Base-by-base conservation (phyloP, 2,888 invertebrate species). In the Chaetogeoica ovagalla region DNA sequence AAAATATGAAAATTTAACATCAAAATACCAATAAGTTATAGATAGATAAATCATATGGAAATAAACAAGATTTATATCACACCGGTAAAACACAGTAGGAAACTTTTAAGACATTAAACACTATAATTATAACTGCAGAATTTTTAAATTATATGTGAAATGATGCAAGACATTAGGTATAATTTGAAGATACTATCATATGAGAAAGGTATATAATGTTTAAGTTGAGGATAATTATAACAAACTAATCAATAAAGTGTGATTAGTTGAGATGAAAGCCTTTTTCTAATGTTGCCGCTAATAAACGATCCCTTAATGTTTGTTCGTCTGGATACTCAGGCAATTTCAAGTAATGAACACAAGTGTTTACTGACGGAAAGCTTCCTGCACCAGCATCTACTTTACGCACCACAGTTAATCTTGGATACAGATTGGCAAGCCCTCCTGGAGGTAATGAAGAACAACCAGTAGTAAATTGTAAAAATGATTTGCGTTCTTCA, bases 381-480 rank as follows among this genome's bases (percentile, higher is more conserved):
- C 96, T 96, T 73, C 96, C 96, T 86, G 97, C 97, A 75, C 95
- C 96, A 19, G 96, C 96, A 86, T 98, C 98, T 11, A 98, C 98
- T 90, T 99, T 99, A 75, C 98, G 90, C 65, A 99, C 99, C 77
- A 99, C 93, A 2, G 98, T 99, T 84, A 99, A 90, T 82, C 98
- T 90, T 17, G 99, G 99, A 87, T 98, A 96, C 82, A 99, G 89
- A 89, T 99, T 98, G 83, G 98, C 96, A 83, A 99, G 90, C 39
- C 97, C 97, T 84, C 99, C 99, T 73, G 99, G 98, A 82, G 99
- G 99, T 85, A 99, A 88, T 82, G 96, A 96, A 84, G 97, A 97
- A 88, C 98, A 99, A 79, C 99, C 99, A 2, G 99, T 99, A 68
- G 98, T 96, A 87, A 99, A 99, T 89, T 99, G 98, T 83, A 99